phyloP scores from a whole-genome alignment of 1,140 invertebrate genomes.

The Bemisia tabaci region DNA sequence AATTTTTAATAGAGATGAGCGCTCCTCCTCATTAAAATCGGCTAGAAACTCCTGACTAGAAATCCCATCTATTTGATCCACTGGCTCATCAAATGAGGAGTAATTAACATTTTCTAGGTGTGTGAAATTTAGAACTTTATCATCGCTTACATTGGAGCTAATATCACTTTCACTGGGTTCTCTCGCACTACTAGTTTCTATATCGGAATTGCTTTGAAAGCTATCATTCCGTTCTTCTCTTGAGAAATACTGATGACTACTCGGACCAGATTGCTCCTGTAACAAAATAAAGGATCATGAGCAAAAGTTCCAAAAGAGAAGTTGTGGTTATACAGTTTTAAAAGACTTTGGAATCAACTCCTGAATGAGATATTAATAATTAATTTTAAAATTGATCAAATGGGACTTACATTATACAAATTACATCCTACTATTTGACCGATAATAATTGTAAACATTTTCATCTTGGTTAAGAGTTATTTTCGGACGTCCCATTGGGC shows the following conservation, averaged over 20 bases:
- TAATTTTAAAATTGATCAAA: too few species aligned
- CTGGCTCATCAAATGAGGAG: constrained; percentile 9
- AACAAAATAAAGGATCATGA: not conserved
- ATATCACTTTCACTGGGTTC: constrained; percentile 26
- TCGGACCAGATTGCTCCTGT: not conserved
- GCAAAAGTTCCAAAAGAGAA: too few species aligned
- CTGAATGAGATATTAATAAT: too few species aligned
- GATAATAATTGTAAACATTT: too few species aligned
- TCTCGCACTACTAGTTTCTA: constrained; percentile 12
- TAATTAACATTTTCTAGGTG: constrained; percentile 12
- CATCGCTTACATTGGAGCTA: constrained; percentile 39
- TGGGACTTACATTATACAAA: too few species aligned
- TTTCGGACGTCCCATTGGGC: too few species aligned
- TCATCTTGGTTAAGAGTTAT: too few species aligned
- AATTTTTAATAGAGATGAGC: constrained; percentile 45
- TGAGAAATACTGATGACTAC: not conserved
- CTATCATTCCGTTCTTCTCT: constrained; percentile 8
- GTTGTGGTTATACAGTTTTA: too few species aligned
- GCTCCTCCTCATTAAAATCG: constrained; percentile 47
- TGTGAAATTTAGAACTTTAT: constrained; percentile 27
- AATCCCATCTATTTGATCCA: constrained; percentile 17
- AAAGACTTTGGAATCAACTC: too few species aligned
- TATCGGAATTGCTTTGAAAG: constrained; percentile 24
- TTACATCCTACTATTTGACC: too few species aligned
- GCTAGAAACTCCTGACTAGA: constrained; percentile 38